Base-by-base conservation (phyloP, 2,113 vertebrate genomes). In the Galemys pyrenaicus region DNA sequence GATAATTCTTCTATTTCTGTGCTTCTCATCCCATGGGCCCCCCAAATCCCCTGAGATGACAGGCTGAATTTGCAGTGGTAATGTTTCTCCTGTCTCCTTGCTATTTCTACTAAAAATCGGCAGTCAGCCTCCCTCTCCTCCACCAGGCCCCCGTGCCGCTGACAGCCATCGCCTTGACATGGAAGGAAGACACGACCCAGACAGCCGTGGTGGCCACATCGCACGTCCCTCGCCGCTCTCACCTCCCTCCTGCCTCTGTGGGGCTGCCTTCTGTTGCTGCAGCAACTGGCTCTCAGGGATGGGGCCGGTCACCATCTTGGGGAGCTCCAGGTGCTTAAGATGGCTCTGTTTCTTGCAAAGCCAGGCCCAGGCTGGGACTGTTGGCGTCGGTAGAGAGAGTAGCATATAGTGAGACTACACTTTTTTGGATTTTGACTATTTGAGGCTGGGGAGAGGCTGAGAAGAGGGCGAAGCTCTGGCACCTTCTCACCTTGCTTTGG, bases 1-100 rank as follows among this genome's bases (percentile, higher is more conserved):
- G 62, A 90, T 90, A 41, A 87, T 60, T 87, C 71, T 93, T 89
- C 87, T 89, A 49, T 70, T 87, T 95, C 87, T 92, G 32, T 44
- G 75, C 35, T 49, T 73, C 54, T 24, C 37, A 32, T 49, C 37
- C 65, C 73, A 7, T 8, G 16, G 83, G 56, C 22, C n/a, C 70
- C 67, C 62, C 37, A 10, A 77, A 24, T 54, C 65, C 80, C 17
- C 32, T 51, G 56, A 58, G n/a, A 91, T 19, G 41, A 74, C 32
- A 74, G 37, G 15, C 39, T 46, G 56, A 32, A n/a, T 82, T 74
- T 51, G 15, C 44, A 51, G 62, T 0, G 0, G 30, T 15, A 7
- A 10, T 1, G 2, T 79, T 5, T 83, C 74, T 35, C n/a, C 6
- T 6, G 44, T 41, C 64, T 37, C 51, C 60, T 80, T 13, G n/a